Percentiles rank a stretch among this genome's conserved stretches.
phyloP scores from a whole-genome alignment of 2,797 vertebrate genomes.

The Miichthys miiuy region DNA sequence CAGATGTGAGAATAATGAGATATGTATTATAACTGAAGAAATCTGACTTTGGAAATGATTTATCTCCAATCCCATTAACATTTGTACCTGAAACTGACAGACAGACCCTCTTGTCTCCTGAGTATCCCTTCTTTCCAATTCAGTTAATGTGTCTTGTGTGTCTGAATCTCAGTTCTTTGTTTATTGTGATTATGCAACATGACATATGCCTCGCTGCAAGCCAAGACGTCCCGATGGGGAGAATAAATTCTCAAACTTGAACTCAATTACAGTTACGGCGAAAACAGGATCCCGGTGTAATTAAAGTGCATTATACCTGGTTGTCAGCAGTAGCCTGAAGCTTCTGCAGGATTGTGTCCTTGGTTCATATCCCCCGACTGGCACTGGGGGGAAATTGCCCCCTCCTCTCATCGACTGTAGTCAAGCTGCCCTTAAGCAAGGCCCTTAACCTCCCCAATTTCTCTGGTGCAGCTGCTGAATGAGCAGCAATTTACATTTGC shows the following conservation, averaged over 20 bases:
- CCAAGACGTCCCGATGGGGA: slow-evolving; percentile 18
- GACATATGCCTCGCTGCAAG: slow-evolving; percentile 38
- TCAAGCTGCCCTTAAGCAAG: slow-evolving; percentile 40
- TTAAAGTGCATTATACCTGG: slow-evolving; percentile 58
- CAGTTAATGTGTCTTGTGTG: slow-evolving; percentile 22
- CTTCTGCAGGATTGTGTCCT: slow-evolving; percentile 32
- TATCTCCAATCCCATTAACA: slow-evolving; percentile 15
- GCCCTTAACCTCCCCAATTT: slow-evolving; percentile 32
- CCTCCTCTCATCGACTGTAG: slow-evolving; percentile 17
- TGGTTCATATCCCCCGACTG: slow-evolving; percentile 45
- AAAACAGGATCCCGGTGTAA: slow-evolving; percentile 48
- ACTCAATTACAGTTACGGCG: slow-evolving; percentile 54
- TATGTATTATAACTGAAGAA: not conserved
- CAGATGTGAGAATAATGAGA: slow-evolving; percentile 16
- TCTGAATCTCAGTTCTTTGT: slow-evolving; percentile 34
- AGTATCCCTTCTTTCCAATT: slow-evolving; percentile 8
- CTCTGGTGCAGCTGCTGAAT: slow-evolving; percentile 47
- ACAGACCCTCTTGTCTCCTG: slow-evolving; percentile 1
- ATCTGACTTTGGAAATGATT: slow-evolving; percentile 15
- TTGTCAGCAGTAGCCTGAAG: slow-evolving; percentile 49
- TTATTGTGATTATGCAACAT: slow-evolving; percentile 39
- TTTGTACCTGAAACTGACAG: not conserved
- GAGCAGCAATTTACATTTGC: slow-evolving; percentile 57
- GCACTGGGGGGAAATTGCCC: not conserved
- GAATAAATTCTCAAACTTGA: slow-evolving; percentile 52